Percentiles rank a stretch among this genome's conserved stretches.
phyloP scores from a whole-genome alignment of 2,113 vertebrate genomes.

The Mesitornis unicolor region DNA sequence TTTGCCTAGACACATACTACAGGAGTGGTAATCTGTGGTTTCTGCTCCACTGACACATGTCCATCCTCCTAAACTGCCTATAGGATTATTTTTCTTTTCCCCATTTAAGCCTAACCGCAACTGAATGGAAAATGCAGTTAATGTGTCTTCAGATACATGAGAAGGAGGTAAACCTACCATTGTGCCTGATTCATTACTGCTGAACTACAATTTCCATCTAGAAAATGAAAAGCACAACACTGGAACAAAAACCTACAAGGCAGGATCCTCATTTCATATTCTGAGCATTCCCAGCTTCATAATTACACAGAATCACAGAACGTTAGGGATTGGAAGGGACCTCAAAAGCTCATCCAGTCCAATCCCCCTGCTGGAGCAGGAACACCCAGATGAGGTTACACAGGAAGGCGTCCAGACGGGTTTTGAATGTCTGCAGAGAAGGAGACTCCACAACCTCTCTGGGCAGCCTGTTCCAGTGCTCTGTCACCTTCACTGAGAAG shows the following conservation, averaged over 20 bases:
- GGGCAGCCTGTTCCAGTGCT: too few relatives aligned
- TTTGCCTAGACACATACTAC: not conserved
- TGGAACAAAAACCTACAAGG: not conserved
- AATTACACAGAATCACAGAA: too few relatives aligned
- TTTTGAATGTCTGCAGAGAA: too few relatives aligned
- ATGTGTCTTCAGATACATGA: not conserved
- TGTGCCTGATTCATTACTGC: not conserved
- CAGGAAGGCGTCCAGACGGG: too few relatives aligned
- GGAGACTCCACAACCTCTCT: too few relatives aligned
- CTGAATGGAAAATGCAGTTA: not conserved
- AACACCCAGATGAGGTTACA: too few relatives aligned
- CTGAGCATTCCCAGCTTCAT: not conserved
- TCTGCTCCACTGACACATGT: not conserved
- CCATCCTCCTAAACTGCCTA: not conserved
- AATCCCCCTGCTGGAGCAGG: too few relatives aligned
- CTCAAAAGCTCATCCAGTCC: too few relatives aligned
- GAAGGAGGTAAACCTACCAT: not conserved
- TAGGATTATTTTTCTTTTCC: not conserved
- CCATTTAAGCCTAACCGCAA: not conserved
- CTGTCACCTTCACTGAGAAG: too few relatives aligned
- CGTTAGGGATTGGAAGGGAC: too few relatives aligned
- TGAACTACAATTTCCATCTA: not conserved
- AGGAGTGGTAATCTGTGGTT: not conserved
- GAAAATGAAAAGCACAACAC: not conserved
- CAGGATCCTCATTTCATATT: not conserved